A percentile compares a stretch with the other conserved stretches of the same genome.
Evolutionary conservation across 2,888 invertebrate species (phyloP).

Genomic region (Coremacera marginata): DNA sequence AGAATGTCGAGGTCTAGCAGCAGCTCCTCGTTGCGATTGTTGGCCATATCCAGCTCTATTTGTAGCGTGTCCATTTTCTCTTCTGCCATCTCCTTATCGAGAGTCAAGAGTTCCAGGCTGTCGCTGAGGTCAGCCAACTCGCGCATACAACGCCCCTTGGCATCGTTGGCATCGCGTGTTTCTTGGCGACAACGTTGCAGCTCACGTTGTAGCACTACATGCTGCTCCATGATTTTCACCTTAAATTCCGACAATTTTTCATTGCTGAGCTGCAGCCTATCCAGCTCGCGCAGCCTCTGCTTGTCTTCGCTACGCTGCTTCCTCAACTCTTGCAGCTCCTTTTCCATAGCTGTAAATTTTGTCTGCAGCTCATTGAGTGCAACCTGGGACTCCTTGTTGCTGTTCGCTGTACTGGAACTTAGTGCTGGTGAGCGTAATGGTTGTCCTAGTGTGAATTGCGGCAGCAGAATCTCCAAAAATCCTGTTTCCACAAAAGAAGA

Average conservation of each 20-base stretch:
- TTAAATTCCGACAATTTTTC: conserved; percentile 96
- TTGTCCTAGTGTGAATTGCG: conserved; percentile 88
- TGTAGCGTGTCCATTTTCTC: conserved; percentile 88
- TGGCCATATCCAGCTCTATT: conserved; percentile 87
- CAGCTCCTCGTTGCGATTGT: conserved; percentile 91
- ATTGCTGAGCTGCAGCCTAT: conserved; percentile 87
- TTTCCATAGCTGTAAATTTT: conserved; percentile 73
- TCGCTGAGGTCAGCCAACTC: conserved; percentile 94
- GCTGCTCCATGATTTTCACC: conserved; percentile 90
- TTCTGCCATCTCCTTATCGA: conserved; percentile 99
- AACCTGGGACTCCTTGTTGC: conserved; percentile 60
- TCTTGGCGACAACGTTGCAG: conserved; percentile 88
- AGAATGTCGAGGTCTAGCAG: conserved; percentile 87
- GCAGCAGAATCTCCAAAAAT: conserved; percentile 89
- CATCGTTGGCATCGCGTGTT: conserved; percentile 87
- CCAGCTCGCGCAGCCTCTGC: conserved; percentile 89
- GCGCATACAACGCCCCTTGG: conserved; percentile 85
- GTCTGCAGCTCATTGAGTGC: conserved; percentile 82
- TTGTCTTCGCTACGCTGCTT: conserved; percentile 74
- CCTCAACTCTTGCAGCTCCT: background rate
- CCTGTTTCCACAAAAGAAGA: conserved; percentile 90
- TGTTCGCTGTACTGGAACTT: conserved; percentile 45
- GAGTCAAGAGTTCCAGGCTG: conserved; percentile 94
- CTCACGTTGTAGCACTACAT: conserved; percentile 87
- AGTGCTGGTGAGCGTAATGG: conserved; percentile 77